A percentile compares a stretch with the other conserved stretches of the same genome.
These are phyloP conservation scores for Sylvilagus bachmani DNA, from an alignment of 2,113 vertebrate species.

Conservation along the genomic window DNA sequence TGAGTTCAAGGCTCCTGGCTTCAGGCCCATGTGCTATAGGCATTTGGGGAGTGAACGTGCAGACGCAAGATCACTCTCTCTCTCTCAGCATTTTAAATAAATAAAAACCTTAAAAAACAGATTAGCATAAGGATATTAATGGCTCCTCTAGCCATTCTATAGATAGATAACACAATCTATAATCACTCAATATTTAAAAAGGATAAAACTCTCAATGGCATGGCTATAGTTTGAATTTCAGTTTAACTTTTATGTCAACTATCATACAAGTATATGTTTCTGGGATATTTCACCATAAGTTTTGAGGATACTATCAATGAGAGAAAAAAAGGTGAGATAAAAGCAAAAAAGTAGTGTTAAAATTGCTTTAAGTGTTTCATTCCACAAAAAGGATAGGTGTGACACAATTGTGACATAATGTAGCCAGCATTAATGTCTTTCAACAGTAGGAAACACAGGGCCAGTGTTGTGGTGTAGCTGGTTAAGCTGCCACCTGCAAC, in stretches of 20 bases:
- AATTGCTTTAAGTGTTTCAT: not conserved
- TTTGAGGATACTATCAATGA: slow-evolving; percentile 32
- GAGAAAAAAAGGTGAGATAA: not conserved
- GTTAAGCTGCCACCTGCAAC: too few species aligned
- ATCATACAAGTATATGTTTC: not conserved
- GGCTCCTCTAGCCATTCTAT: not conserved
- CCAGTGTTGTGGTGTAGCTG: too few species aligned
- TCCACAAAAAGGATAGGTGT: not conserved
- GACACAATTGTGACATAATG: not conserved
- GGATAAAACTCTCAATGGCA: not conserved
- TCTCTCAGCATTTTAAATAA: too few species aligned
- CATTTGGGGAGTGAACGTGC: too few species aligned
- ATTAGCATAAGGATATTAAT: not conserved
- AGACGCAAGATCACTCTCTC: too few species aligned
- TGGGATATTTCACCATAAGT: slow-evolving; percentile 38
- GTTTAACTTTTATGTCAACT: not conserved
- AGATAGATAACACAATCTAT: not conserved
- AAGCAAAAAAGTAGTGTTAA: slow-evolving; percentile 30
- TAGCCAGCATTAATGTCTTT: not conserved
- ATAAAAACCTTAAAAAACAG: too few species aligned
- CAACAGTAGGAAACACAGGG: not conserved
- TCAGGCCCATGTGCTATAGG: too few species aligned
- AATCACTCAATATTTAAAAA: slow-evolving; percentile 6
- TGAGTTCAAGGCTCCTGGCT: too few species aligned
- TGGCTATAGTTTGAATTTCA: not conserved